Evolutionary conservation across 2,113 vertebrate genomes (phyloP).

Genomic region (Cyprinus carpio): DNA sequence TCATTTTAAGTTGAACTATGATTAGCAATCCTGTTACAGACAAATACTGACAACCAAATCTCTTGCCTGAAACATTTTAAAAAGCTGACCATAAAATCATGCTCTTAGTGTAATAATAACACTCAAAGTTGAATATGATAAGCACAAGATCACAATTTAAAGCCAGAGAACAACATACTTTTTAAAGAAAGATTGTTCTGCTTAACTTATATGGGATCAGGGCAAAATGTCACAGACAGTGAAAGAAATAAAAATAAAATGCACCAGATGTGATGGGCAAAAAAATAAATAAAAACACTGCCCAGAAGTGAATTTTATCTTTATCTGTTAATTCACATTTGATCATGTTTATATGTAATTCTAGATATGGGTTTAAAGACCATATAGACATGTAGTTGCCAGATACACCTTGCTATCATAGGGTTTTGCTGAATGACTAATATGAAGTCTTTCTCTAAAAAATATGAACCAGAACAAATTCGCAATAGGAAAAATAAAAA

Average conservation of each 20-base stretch:
- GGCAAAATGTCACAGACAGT: neutral
- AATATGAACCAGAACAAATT: neutral
- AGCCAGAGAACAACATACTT: neutral
- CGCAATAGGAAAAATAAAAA: no score
- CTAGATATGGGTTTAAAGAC: neutral
- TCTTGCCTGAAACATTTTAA: neutral
- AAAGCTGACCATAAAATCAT: neutral
- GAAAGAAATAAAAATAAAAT: neutral
- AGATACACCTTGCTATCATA: neutral
- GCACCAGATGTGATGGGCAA: neutral
- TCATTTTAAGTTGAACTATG: neutral
- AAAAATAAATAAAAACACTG: no score
- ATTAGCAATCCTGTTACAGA: neutral
- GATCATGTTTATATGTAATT: neutral
- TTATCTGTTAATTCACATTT: neutral
- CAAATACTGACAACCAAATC: neutral
- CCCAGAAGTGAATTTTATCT: neutral
- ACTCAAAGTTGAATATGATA: neutral
- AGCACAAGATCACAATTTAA: neutral
- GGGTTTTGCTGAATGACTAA: neutral
- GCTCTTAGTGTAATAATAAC: neutral
- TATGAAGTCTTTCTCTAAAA: neutral
- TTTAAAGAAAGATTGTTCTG: no score
- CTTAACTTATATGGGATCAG: no score
- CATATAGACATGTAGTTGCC: neutral